Conservation (phyloP, 2,797 vertebrate genomes). For the Pseudochirops cupreus region DNA sequence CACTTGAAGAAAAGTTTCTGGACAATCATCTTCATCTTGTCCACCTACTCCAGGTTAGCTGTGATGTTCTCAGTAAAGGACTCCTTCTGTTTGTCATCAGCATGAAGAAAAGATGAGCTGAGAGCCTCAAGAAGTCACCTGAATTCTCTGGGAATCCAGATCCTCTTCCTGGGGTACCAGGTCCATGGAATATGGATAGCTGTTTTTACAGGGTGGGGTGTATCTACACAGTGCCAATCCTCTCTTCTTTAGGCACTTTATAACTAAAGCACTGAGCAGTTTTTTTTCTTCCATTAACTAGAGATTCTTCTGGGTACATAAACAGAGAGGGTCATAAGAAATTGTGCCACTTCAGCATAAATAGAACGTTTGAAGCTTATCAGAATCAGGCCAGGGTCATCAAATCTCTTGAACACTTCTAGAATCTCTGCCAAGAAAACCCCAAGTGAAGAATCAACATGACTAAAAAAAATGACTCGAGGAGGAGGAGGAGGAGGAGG, state of each 20-base stretch:
- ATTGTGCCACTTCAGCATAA: conserved; percentile 90
- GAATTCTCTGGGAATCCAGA: conserved; percentile 87
- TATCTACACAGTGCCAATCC: conserved; percentile 90
- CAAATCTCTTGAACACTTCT: conserved; percentile 90
- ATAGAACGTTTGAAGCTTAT: conserved; percentile 94
- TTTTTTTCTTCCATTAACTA: conserved; percentile 92
- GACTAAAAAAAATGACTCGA: background rate
- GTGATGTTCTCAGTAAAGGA: conserved; percentile 84
- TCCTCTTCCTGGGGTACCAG: conserved; percentile 92
- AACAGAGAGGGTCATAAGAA: conserved; percentile 89
- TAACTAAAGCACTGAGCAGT: conserved; percentile 90
- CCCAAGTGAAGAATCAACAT: background rate
- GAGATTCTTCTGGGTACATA: conserved; percentile 91
- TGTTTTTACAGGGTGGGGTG: conserved; percentile 86
- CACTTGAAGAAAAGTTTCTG: conserved; percentile 93
- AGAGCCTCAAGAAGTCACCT: conserved; percentile 91
- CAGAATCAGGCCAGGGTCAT: conserved; percentile 89
- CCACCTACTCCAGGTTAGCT: conserved; percentile 88
- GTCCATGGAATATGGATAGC: conserved; percentile 90
- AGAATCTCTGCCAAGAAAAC: conserved; percentile 84
- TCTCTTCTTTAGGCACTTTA: conserved; percentile 89
- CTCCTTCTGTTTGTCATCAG: conserved; percentile 90
- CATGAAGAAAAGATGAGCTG: conserved; percentile 90
- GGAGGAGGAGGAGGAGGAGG: too few species aligned
- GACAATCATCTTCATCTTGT: conserved; percentile 94